A percentile compares a stretch with the other conserved stretches of the same genome.
Evolutionary conservation across 2,888 invertebrate genomes (phyloP).

Genomic region (Stomorhina lunata): DNA sequence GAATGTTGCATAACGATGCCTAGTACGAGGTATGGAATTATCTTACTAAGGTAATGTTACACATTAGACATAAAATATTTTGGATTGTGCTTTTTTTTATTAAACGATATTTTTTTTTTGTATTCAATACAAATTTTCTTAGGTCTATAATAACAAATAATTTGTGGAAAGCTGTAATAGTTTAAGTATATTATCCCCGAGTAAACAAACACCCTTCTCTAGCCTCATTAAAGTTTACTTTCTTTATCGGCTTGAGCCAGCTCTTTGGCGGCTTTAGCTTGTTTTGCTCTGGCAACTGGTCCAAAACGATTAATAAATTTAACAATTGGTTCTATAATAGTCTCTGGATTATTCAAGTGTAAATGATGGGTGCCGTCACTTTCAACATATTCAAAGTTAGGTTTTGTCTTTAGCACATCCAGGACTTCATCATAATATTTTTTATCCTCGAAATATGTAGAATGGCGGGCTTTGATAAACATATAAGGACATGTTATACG

Average conservation of each 20-base stretch:
- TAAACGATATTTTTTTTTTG: too few species aligned
- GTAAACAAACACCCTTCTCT: background rate
- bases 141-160: background rate
- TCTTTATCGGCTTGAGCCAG: slow-evolving; percentile 47
- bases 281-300: slow-evolving; percentile 80
- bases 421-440: slow-evolving; percentile 83
- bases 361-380: slow-evolving; percentile 87
- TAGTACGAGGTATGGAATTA: too few species aligned
- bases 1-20: too few species aligned
- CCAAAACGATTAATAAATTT: slow-evolving; percentile 82
- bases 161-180: background rate
- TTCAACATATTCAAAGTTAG: slow-evolving; percentile 82
- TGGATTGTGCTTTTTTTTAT: too few species aligned
- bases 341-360: slow-evolving; percentile 86
- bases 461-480: slow-evolving; percentile 83
- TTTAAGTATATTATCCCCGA: slow-evolving; percentile 24
- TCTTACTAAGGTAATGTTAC: too few species aligned
- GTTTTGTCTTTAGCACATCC: slow-evolving; percentile 81
- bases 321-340: slow-evolving; percentile 81
- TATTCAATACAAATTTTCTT: background rate
- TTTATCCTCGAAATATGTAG: slow-evolving; percentile 82
- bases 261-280: slow-evolving; percentile 73
- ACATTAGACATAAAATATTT: too few species aligned
- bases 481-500: slow-evolving; percentile 84
- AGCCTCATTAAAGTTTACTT: slow-evolving; percentile 51